Percentiles rank a stretch among this genome's conserved stretches.
Conservation (phyloP, 2,113 vertebrate species). For the Laticauda laticaudata region DNA sequence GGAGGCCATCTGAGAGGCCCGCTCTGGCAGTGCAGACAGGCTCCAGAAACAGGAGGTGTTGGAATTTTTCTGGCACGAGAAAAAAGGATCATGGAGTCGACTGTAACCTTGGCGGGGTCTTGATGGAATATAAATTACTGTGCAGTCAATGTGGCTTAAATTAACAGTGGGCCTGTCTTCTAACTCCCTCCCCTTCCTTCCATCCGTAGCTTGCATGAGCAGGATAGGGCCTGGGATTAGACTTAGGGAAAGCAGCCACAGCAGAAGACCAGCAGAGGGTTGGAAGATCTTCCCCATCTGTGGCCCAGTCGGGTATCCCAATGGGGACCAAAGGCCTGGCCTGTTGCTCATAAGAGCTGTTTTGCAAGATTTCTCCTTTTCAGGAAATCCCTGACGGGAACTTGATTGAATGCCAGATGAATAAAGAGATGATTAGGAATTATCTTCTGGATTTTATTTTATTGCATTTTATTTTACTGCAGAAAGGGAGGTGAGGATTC, state of each 20-base stretch:
- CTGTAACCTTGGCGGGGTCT: slow-evolving; percentile 45
- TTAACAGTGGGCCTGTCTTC: slow-evolving; percentile 33
- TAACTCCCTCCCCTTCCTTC: background rate
- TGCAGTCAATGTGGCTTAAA: slow-evolving; percentile 62
- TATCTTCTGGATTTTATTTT: background rate
- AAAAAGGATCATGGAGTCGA: slow-evolving; percentile 55
- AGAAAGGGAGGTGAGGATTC: background rate
- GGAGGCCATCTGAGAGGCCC: slow-evolving; percentile 43
- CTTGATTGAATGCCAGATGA: background rate
- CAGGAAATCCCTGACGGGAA: background rate
- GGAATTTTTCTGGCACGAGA: slow-evolving; percentile 71
- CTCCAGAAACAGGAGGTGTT: slow-evolving; percentile 67
- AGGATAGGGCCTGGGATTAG: background rate
- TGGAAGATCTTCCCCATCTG: background rate
- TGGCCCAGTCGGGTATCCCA: background rate
- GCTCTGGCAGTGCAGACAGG: slow-evolving; percentile 45
- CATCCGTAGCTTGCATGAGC: background rate
- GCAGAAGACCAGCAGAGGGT: accelerated
- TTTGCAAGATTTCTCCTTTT: background rate
- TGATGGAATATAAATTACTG: slow-evolving; percentile 55
- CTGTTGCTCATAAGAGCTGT: background rate
- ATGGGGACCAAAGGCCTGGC: background rate
- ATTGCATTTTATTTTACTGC: background rate
- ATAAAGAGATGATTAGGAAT: background rate
- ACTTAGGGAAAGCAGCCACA: background rate